Base-by-base conservation (phyloP, 2,113 vertebrate species). In the Rhineura floridana region DNA sequence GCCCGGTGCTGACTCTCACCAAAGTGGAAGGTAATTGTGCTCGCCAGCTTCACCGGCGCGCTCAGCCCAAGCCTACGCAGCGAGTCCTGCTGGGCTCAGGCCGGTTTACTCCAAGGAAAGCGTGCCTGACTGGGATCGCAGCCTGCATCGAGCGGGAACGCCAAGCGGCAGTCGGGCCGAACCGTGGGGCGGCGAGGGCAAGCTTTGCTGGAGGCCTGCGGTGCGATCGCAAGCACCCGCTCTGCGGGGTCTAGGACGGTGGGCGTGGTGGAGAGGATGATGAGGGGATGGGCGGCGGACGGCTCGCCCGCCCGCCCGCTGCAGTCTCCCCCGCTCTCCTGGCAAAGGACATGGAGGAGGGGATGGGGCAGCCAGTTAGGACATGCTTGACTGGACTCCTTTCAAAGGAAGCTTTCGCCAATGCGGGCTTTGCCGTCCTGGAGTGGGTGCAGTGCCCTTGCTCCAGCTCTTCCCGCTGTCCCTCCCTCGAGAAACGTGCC, bases 1-100 rank as follows among this genome's bases (percentile, higher is more conserved):
- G 98, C 88, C 98, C 98, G 90, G 98, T 99, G 90, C 98, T 99
- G 96, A 99, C 98, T 94, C 97, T 99, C 96, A 98, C 98, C 96
- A 98, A 98, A 97, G 98, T 99, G 96, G 98, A 99, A 98, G 98
- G 98, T 99, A 98, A 95, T 15, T 13, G 13, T 3, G 59, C 17
- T 25, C 28, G 50, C 76, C 3, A 8, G 8, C 13, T 23, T 3
- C 11, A 33, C 69, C n/a, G 63, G 3, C 23, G 59, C 39, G 12
- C 23, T 44, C n/a, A n/a, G 30, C 65, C 9, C 30, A 2, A 8
- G 30, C 76, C 76, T 30, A 10, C 12, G 70, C 12, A 15, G 50
- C 67, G 7, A 52, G 23, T 28, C 15, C 33, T 10, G 19, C 21
- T 15, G 42, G 52, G 78, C n/a, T 28, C 67, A 33, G 11, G 67